Evolutionary conservation across 2,113 vertebrate species (phyloP), one percentile per base, ranked within the genome.

Genomic region (Platycercus adscitus): DNA sequence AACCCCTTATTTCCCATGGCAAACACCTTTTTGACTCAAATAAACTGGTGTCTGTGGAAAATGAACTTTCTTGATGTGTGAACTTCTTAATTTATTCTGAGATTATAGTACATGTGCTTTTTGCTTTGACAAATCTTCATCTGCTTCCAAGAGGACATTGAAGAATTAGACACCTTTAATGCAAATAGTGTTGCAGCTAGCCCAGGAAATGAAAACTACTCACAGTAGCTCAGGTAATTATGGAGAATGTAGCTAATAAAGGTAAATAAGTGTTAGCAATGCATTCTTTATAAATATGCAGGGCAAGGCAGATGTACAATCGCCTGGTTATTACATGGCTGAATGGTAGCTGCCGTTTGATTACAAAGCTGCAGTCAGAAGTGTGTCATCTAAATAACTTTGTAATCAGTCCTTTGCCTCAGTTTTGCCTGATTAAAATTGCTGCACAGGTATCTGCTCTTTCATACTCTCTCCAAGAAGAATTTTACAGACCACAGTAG

Each of bases 381-480:
- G 52, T 17, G 41, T 33, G 50, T 88, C 86, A 81, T 86, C 92
- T 83, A 84, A 94, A 82, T 84, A 88, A 75, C 91, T 90, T 86
- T 13, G 69, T 91, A 95, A 97, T 94, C 95, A 83, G 89, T n/a
- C 86, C 79, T 90, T 71, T 80, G 88, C 60, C 93, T 90, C 55
- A 50, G 65, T 81, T 64, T 89, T 93, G 39, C 87, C 53, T 63
- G 84, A 94, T 95, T 92, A 86, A 94, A 95, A 97, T 96, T 82
- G 91, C 95, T 33, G 39, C 72, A 53, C 63, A 47, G 86, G 71
- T 56, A 69, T 49, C 81, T 92, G 11, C 23, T 86, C 79, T 79
- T 70, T 50, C 65, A 6, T 23, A 1, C 20, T 28, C 25, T 19
- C 41, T 23, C 21, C 11, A 8, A 17, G 25, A 55, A 89, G 69